phyloP scores from a whole-genome alignment of 1,140 invertebrate species.

The Drosophila melanica region DNA sequence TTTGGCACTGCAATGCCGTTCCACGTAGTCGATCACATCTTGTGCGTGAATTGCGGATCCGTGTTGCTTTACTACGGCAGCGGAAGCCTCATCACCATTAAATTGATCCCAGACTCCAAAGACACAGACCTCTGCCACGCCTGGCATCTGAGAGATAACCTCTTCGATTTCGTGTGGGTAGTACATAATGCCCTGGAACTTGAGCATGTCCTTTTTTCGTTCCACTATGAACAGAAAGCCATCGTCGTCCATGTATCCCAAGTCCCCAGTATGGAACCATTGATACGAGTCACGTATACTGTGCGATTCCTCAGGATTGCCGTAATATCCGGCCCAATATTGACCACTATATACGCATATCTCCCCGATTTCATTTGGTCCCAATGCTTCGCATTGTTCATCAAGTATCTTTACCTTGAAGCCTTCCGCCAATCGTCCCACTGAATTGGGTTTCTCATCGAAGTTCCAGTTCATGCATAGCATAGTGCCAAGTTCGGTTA shows the following conservation, averaged over 20 bases:
- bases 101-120: constrained; percentile 66
- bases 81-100: constrained; percentile 60
- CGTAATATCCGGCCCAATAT: constrained; percentile 71
- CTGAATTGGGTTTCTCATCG: constrained; percentile 63
- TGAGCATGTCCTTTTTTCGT: constrained; percentile 87
- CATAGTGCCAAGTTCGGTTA: constrained; percentile 54
- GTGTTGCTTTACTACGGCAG: constrained; percentile 58
- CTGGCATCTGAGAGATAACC: constrained; percentile 55
- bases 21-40: constrained; percentile 63
- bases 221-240: constrained; percentile 86
- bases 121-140: constrained; percentile 67
- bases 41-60: constrained; percentile 48
- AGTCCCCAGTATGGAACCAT: constrained; percentile 88
- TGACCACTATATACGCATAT: constrained; percentile 52
- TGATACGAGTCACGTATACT: constrained; percentile 74
- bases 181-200: constrained; percentile 78
- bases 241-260: constrained; percentile 86
- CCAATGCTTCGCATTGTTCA: constrained; percentile 47
- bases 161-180: constrained; percentile 70
- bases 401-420: constrained; percentile 75
- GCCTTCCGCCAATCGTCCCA: constrained; percentile 46
- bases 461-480: constrained; percentile 47
- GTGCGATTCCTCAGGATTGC: constrained; percentile 48
- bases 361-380: constrained; percentile 63
- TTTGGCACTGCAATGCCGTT: constrained; percentile 32